Percentiles rank a stretch among this genome's conserved stretches.
Conservation (phyloP, 2,113 vertebrate genomes). For the Parotia lawesii region DNA sequence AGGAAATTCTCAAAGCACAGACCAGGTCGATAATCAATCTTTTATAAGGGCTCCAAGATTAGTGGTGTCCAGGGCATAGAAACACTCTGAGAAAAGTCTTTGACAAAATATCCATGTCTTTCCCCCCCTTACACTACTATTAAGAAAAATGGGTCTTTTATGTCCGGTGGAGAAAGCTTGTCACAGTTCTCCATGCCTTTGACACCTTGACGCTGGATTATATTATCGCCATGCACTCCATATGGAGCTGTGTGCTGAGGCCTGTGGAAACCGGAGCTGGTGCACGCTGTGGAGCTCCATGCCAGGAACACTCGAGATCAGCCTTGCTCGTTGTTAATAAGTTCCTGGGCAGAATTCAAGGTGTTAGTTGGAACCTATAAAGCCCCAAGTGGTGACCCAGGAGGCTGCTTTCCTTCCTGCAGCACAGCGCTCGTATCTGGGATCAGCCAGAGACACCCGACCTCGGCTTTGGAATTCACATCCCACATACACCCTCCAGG, state of each 20-base stretch:
- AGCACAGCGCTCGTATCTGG: background rate
- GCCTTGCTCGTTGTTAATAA: background rate
- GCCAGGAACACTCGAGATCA: conserved; percentile 30
- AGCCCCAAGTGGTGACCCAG: background rate
- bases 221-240: background rate
- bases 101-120: background rate
- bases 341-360: conserved; percentile 28
- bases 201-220: background rate
- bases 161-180: background rate
- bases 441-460: background rate
- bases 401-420: conserved; percentile 1
- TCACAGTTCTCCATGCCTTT: background rate
- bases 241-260: background rate
- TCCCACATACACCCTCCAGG: background rate
- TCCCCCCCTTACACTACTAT: background rate
- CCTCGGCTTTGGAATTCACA: background rate
- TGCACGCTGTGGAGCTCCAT: background rate
- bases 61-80: background rate
- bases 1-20: background rate
- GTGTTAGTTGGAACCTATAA: conserved; percentile 27
- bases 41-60: background rate
- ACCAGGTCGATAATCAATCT: background rate
- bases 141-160: background rate
- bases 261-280: conserved; percentile 12
- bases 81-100: background rate